Evolutionary conservation across 37 sponge, comb jelly and placozoan genomes (phyloP).

Genomic region (Aphrocallistes beatrix): DNA sequence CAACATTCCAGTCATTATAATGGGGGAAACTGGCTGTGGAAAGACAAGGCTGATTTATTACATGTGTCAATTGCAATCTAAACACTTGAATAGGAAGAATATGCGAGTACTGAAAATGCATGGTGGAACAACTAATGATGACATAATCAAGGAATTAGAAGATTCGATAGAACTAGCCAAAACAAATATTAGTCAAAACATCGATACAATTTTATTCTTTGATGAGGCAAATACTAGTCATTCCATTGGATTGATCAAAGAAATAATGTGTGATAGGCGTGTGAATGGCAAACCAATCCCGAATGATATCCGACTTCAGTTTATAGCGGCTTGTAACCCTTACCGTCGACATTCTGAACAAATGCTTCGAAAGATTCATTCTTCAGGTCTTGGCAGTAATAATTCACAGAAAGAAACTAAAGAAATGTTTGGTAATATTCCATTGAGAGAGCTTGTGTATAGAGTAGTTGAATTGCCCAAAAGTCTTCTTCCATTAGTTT

Average conservation of each 20-base stretch:
- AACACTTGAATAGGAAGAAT: background rate
- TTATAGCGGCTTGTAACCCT: slow-evolving; percentile 44
- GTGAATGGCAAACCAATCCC: slow-evolving; percentile 26
- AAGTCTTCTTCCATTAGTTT: slow-evolving; percentile 27
- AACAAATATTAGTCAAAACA: background rate
- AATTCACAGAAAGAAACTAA: background rate
- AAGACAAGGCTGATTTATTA: slow-evolving; percentile 30
- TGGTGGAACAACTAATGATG: background rate
- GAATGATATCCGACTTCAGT: slow-evolving; percentile 18
- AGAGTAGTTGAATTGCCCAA: slow-evolving; percentile 35
- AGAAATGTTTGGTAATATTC: slow-evolving; percentile 12
- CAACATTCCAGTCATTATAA: slow-evolving; percentile 38
- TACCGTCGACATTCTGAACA: slow-evolving; percentile 48
- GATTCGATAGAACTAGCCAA: slow-evolving; percentile 24
- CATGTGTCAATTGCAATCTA: slow-evolving; percentile 25
- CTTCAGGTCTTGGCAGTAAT: slow-evolving; percentile 66
- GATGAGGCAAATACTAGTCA: slow-evolving; percentile 46
- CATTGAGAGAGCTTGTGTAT: slow-evolving; percentile 39
- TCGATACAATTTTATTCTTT: slow-evolving; percentile 37
- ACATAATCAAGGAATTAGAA: background rate
- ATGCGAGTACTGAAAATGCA: background rate
- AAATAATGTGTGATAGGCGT: slow-evolving; percentile 31
- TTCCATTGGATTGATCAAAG: slow-evolving; percentile 35
- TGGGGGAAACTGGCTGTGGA: slow-evolving; percentile 52
- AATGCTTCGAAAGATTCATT: slow-evolving; percentile 66